Percentiles rank a stretch among this genome's conserved stretches.
phyloP scores from a whole-genome alignment of 2,113 vertebrate genomes.

The Cynoglossus semilaevis region DNA sequence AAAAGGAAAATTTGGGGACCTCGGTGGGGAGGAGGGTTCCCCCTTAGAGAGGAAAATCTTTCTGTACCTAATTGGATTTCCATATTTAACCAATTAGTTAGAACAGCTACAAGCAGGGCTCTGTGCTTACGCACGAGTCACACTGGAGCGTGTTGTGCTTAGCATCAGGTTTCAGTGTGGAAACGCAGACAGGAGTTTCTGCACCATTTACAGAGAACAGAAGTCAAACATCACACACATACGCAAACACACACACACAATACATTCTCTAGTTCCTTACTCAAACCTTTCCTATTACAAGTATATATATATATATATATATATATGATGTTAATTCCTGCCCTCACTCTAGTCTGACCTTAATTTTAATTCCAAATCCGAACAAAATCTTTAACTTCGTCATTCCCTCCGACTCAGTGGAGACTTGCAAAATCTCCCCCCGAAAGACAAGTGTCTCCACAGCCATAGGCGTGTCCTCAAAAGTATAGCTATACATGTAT shows the following conservation, averaged over 20 bases:
- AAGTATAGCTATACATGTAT: too few species aligned
- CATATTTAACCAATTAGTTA: conserved; percentile 79
- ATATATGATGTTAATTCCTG: too few species aligned
- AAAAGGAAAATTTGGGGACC: conserved; percentile 57
- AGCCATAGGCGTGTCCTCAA: too few species aligned
- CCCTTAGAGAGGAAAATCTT: conserved; percentile 46
- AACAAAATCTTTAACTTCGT: too few species aligned
- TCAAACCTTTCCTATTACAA: too few species aligned
- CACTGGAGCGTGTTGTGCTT: conserved; percentile 71
- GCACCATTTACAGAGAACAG: conserved; percentile 81
- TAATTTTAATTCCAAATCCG: too few species aligned
- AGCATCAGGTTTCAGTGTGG: conserved; percentile 74
- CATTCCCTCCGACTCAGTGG: too few species aligned
- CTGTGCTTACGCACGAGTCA: conserved; percentile 65
- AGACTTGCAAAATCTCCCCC: too few species aligned
- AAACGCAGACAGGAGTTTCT: conserved; percentile 75
- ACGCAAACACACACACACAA: conserved; percentile 5
- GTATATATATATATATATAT: too few species aligned
- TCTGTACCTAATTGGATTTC: conserved; percentile 75
- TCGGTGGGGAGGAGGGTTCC: conserved; percentile 24
- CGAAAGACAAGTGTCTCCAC: too few species aligned
- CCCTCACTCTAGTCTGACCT: too few species aligned
- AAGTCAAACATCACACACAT: conserved; percentile 57
- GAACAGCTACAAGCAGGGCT: conserved; percentile 63
- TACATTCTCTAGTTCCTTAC: too few species aligned